A percentile compares a stretch with the other conserved stretches of the same genome.
Conservation (phyloP, 2,888 invertebrate genomes). For the Nematopogon swammerdamellus region DNA sequence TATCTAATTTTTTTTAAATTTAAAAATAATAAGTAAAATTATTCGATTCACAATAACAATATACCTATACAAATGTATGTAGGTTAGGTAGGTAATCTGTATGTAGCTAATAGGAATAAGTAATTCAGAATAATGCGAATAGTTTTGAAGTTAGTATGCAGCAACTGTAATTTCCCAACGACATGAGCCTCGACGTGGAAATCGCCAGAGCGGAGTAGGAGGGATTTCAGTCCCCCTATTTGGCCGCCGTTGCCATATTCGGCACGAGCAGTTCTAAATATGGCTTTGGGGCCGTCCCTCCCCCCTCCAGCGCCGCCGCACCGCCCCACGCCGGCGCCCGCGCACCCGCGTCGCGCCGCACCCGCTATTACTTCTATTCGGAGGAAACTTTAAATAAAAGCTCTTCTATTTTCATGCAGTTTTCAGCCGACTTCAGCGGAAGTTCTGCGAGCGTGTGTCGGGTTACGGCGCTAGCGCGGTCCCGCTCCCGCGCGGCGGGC, state of each 20-base stretch:
- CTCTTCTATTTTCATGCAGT: conserved; percentile 53
- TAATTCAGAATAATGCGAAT: too few species aligned
- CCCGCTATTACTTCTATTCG: conserved; percentile 58
- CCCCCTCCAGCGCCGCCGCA: conserved; percentile 40
- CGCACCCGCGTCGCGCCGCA: conserved; percentile 30
- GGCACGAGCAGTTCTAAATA: conserved; percentile 79
- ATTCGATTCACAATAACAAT: too few species aligned
- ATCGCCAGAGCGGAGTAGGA: conserved; percentile 59
- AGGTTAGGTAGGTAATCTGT: too few species aligned
- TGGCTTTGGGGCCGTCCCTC: conserved; percentile 72
- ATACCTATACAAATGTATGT: too few species aligned
- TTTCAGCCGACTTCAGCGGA: conserved; percentile 38
- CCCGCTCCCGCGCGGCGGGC: conserved; percentile 23
- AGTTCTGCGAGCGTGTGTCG: conserved; percentile 46
- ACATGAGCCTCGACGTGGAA: conserved; percentile 38
- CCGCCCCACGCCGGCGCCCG: conserved; percentile 32
- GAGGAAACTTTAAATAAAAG: conserved; percentile 56
- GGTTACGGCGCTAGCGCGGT: conserved; percentile 40
- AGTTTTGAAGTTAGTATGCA: too few species aligned
- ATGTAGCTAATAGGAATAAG: too few species aligned
- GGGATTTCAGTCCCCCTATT: conserved; percentile 79
- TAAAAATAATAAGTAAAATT: too few species aligned
- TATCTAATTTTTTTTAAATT: too few species aligned
- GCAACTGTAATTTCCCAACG: neutral
- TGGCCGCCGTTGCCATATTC: conserved; percentile 79